Base-by-base conservation (phyloP, 2,113 vertebrate species). In the Corynorhinus townsendii region DNA sequence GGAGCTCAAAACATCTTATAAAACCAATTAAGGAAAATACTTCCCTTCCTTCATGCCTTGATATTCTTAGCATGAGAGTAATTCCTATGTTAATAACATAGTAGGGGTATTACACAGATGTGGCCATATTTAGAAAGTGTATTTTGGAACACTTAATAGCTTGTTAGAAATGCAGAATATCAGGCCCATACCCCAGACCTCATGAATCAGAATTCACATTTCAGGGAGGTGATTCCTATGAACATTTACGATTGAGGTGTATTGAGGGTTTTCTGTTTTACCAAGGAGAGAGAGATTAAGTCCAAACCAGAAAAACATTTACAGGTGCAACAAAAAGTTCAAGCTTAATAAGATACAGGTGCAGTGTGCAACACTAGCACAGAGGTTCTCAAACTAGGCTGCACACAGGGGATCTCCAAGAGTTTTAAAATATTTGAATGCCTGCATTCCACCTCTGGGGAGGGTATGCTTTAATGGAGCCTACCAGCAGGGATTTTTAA, bases 261-360 rank as follows among this genome's bases (percentile, higher is more conserved):
- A 68, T 22, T 45, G 19, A 80, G 28, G 19, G 49, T 40, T 66
- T 89, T 16, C n/a, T 68, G 24, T 73, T 8, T 77, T 43, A 40
- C 56, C 47, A 45, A 76, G 11, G 68, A 81, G 8, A 10, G 16
- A 75, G 5, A 72, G 49, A 91, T 16, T 5, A 87, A 88, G 26
- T 64, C 9, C 17, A 24, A 28, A 19, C 28, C 68, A 82, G 84
- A 62, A 95, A 97, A 77, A 22, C 22, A 59, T 76, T 82, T 38
- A 38, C 14, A 82, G 85, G 11, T 76, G 33, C 45, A 76, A 72
- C 24, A 56, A 30, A 28, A 38, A 79, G 17, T 86, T 86, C 40
- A 90, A 80, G 1, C 54, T 94, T 92, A 94, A 64, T 80, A 90
- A 94, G 54, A 59, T 59, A 38, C 85, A 83, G 80, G 88, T 89